Conservation (phyloP, 64 coral and sea anemone species). For the Trachythela sp. region DNA sequence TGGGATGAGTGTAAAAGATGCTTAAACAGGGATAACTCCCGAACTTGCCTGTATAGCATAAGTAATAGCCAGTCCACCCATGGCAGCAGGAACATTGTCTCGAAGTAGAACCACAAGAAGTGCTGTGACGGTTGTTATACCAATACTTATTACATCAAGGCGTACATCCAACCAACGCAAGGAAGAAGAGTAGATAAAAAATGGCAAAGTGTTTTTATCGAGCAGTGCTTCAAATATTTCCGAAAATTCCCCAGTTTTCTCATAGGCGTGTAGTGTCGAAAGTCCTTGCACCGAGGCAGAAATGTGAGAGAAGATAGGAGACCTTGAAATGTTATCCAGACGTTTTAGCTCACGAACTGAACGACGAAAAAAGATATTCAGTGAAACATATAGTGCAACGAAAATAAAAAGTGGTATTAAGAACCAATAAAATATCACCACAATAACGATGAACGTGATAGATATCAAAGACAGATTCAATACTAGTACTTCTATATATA, state of each 20-base stretch:
- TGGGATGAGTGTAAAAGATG: no score
- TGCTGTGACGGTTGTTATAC: conserved; percentile 54
- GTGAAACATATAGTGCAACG: conserved; percentile 49
- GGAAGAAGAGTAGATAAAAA: conserved; percentile 76
- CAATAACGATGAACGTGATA: conserved; percentile 52
- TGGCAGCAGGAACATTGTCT: conserved; percentile 54
- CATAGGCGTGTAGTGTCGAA: conserved; percentile 78
- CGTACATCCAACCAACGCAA: conserved; percentile 72
- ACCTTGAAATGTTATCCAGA: conserved; percentile 66
- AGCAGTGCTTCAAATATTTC: conserved; percentile 45
- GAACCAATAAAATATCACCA: conserved; percentile 70
- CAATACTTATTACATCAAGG: conserved; percentile 66
- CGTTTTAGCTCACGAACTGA: conserved; percentile 80
- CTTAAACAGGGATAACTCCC: no score
- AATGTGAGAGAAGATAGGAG: conserved; percentile 73
- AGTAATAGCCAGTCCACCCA: conserved; percentile 61
- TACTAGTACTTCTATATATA: conserved; percentile 41
- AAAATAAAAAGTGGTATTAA: conserved; percentile 61
- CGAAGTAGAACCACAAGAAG: conserved; percentile 61
- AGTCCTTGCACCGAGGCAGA: conserved; percentile 78
- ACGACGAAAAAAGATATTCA: conserved; percentile 63
- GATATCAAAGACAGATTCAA: conserved; percentile 57
- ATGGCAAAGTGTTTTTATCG: conserved; percentile 67
- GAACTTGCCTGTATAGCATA: conserved; percentile 82
- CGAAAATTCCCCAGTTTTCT: conserved; percentile 76